These are phyloP conservation scores for Hirtodrosophila cameraria DNA, from an alignment of 2,888 invertebrate genomes.

Conservation along the genomic window DNA sequence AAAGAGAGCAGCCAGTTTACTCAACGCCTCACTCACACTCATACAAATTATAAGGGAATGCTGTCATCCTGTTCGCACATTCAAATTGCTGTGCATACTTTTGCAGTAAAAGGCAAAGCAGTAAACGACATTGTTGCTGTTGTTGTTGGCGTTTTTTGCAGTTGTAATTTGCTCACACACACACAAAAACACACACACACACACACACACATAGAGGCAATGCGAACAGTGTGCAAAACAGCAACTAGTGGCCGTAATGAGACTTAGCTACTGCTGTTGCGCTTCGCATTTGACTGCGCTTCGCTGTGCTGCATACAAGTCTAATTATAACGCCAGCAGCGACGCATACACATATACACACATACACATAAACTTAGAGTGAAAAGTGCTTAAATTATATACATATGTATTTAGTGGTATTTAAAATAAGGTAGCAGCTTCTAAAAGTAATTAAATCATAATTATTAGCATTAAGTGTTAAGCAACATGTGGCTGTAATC, in stretches of 20 bases:
- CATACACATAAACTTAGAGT: conserved; percentile 17
- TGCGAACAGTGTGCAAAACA: conserved; percentile 58
- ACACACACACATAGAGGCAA: conserved; percentile 8
- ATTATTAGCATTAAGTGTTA: not conserved
- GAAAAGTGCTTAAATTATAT: too few species aligned
- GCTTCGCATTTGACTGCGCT: conserved; percentile 51
- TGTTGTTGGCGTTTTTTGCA: conserved; percentile 43
- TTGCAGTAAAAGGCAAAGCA: conserved; percentile 41
- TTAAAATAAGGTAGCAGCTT: conserved; percentile 16
- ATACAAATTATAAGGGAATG: conserved; percentile 15
- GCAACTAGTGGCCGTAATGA: conserved; percentile 75
- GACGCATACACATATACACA: conserved; percentile 4
- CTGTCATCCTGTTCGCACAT: conserved; percentile 50
- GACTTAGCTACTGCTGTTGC: conserved; percentile 59
- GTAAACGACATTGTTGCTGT: conserved; percentile 40
- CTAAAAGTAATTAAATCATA: not conserved
- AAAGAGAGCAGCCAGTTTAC: conserved; percentile 10
- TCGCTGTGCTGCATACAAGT: conserved; percentile 52
- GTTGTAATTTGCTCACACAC: conserved; percentile 42
- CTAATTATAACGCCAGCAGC: conserved; percentile 28
- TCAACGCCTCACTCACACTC: conserved; percentile 11
- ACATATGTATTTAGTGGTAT: too few species aligned
- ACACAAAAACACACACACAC: conserved; percentile 10
- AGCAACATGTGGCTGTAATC: conserved; percentile 1
- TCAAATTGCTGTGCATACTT: conserved; percentile 40